Evolutionary conservation across 2,888 invertebrate species (phyloP), one percentile per base, ranked within the genome.

Genomic region (Gibbula magus): DNA sequence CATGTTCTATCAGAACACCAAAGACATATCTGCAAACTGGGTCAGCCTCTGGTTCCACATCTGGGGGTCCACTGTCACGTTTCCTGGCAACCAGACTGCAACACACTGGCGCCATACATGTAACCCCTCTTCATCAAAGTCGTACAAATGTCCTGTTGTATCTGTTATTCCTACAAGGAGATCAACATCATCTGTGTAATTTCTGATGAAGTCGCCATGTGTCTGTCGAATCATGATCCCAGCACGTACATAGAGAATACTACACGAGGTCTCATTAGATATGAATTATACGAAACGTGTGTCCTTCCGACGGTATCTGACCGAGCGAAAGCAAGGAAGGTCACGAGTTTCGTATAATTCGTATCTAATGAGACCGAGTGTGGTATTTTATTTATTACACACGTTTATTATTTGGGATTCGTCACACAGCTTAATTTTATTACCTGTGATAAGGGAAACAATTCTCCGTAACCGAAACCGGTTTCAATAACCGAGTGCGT

Each of bases 161-260:
- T 96, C 96, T 78, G 97, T 97, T 84, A 98, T 95, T 79, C 97
- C 98, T 92, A 98, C 97, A 93, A 98, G 98, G 84, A 98, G 95
- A 94, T 97, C 96, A 92, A 96, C 96, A 73, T 95, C 95, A 92
- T 96, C 96, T 45, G 86, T 85, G 83, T 91, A 91, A 78, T 90
- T 84, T 93, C 96, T 97, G 80, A 98, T 94, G 93, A 98, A 98
- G 94, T 96, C 96, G 76, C 98, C 98, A 83, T 94, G 94, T 3
- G 98, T 97, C 79, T 98, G 97, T 93, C 96, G 96, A 92, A 98
- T 95, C 66, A 97, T 95, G 87, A 98, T 95, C 73, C 96, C 95
- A 89, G 96, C 96, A 51, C 96, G 96, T 93, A 96, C 95, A 90
- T 96, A n/a, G n/a, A n/a, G n/a, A n/a, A n/a, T n/a, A n/a, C n/a